Conservation (phyloP, 2,113 vertebrate genomes). For the Triplophysa dalaica region DNA sequence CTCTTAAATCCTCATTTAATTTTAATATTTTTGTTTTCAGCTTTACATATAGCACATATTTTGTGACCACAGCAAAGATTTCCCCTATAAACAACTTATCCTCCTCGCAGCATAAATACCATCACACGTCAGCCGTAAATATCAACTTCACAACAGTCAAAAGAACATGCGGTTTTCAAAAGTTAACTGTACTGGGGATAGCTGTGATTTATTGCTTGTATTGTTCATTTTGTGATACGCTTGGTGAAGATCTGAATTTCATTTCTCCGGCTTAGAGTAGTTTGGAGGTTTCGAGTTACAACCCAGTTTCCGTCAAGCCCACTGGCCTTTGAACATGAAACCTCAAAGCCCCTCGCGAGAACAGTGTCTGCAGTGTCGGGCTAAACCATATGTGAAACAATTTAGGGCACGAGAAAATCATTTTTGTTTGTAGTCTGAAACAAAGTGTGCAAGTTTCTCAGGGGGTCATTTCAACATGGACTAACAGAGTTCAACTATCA, state of each 20-base stretch:
- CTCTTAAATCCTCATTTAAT: conserved; percentile 15
- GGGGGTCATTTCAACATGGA: conserved; percentile 21
- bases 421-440: conserved; percentile 12
- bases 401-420: conserved; percentile 2
- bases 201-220: neutral
- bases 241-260: neutral
- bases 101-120: neutral
- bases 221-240: neutral
- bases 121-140: neutral
- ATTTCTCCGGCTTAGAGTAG: neutral
- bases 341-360: conserved; percentile 9
- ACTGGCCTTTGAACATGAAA: conserved; percentile 32
- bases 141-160: neutral
- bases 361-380: conserved; percentile 24
- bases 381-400: conserved; percentile 30
- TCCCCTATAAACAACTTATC: neutral
- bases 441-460: neutral
- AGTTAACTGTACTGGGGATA: neutral
- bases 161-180: neutral
- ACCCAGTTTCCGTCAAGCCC: neutral
- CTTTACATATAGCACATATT: neutral
- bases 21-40: conserved; percentile 9
- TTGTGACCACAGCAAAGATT: conserved; percentile 13
- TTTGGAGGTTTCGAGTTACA: conserved; percentile 34
- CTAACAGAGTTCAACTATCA: conserved; percentile 28